Evolutionary conservation across 2,888 invertebrate species (phyloP), one percentile per base, ranked within the genome.

Genomic region (Drosophila yooni): DNA sequence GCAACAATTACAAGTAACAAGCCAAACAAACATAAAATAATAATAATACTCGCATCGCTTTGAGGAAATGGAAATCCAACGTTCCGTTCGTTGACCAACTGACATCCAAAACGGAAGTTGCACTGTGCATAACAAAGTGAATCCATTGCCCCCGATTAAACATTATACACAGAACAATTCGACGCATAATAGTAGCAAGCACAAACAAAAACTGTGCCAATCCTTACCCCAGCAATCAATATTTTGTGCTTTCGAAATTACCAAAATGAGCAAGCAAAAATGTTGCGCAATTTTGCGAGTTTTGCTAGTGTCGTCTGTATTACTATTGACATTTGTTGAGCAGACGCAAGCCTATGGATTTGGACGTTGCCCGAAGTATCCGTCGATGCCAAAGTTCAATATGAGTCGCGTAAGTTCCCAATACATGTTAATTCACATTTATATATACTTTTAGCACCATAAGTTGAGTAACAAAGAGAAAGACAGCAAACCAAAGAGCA

Each of bases 311-410:
- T 74, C 79, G 25, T 60, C 63, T 27, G 57, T 71, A 48, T 48
- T 83, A 25, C 64, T 77, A 43, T 46, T 87, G 51, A 69, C 70
- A 51, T 61, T 77, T n/a, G 70, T 68, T 34, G 68, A 33, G 2
- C 67, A 83, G 62, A 60, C 75, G 11, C 46, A 60, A 40, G 90
- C 90, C 54, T 92, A 92, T 81, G 96, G 95, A 52, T 93, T 96
- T 50, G 96, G 96, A 74, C 94, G 94, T 88, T 96, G 96, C 86
- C 96, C 96, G 7, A 94, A 95, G 78, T 95, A 95, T 91, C 95
- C 95, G 58, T 94, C 95, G 81, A 94, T 96, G 92, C 94, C 95
- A 43, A 94, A 95, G 92, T 96, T 96, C 87, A 95, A 96, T 87
- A 93, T 95, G 77, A 94, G 94, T 73, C 94, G 94, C 93, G 96